Conservation (phyloP, 2,113 vertebrate species). For the Neolamprologus modestus region DNA sequence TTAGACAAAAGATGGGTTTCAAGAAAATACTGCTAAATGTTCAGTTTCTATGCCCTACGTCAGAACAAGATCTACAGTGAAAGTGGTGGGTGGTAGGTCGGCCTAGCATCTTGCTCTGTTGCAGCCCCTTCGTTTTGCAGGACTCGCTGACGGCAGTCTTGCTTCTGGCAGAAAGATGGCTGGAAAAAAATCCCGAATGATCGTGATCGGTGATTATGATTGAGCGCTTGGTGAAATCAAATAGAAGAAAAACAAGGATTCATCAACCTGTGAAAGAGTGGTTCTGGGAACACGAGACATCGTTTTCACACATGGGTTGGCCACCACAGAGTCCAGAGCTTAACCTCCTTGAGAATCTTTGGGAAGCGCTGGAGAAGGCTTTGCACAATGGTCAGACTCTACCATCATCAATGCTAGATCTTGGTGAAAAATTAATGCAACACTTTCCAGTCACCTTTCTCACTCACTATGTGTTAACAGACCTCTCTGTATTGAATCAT, state of each 20-base stretch:
- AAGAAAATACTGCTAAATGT: neutral
- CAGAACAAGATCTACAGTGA: neutral
- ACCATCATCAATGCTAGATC: neutral
- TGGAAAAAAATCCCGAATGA: neutral
- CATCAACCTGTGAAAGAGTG: neutral
- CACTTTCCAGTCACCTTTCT: neutral
- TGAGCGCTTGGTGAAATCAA: neutral
- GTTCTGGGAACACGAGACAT: neutral
- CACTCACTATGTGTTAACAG: too few relatives aligned
- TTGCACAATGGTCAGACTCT: neutral
- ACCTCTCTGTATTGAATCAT: too few relatives aligned
- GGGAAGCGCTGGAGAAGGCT: neutral
- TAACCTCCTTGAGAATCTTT: neutral
- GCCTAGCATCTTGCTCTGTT: neutral
- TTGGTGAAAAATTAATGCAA: neutral
- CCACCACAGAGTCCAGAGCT: neutral
- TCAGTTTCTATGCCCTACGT: neutral
- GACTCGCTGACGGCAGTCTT: neutral
- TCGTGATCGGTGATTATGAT: neutral
- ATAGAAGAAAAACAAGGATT: neutral
- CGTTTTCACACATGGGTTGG: neutral
- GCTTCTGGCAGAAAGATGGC: neutral
- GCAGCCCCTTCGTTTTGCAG: neutral
- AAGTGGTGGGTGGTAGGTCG: neutral
- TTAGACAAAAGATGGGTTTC: neutral